Conservation (phyloP, 1,140 invertebrate genomes). For the Camponotus floridanus region DNA sequence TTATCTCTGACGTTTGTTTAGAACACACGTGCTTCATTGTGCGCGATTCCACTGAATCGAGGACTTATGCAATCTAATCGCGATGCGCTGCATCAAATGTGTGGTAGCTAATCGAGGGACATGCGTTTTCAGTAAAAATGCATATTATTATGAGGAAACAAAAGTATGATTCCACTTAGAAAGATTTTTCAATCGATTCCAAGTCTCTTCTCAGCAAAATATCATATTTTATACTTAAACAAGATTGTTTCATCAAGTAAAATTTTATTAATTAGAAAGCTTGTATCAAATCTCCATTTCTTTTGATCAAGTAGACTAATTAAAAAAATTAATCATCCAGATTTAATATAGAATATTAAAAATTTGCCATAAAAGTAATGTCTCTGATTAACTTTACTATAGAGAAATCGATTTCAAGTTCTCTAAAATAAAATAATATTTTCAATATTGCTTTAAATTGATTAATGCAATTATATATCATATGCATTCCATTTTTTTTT, state of each 20-base stretch:
- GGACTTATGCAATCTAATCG: conserved; percentile 27
- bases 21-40: conserved; percentile 3
- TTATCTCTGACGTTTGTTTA: conserved; percentile 42
- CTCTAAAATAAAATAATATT: conserved; percentile 20
- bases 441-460: not conserved
- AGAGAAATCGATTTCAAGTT: not conserved
- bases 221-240: not conserved
- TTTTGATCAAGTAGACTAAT: not conserved
- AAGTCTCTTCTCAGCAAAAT: not conserved
- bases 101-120: conserved; percentile 21
- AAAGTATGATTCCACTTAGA: not conserved
- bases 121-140: conserved; percentile 10
- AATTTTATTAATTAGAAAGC: not conserved
- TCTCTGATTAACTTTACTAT: conserved; percentile 24
- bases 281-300: not conserved
- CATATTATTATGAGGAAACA: not conserved
- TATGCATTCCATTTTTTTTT: conserved; percentile 10
- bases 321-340: not conserved
- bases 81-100: not conserved
- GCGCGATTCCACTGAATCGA: conserved; percentile 16
- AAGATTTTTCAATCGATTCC: not conserved
- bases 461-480: not conserved
- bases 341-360: conserved; percentile 19
- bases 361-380: not conserved
- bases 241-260: not conserved